phyloP scores from a whole-genome alignment of 2,797 vertebrate species.

The Lerista edwardsae region DNA sequence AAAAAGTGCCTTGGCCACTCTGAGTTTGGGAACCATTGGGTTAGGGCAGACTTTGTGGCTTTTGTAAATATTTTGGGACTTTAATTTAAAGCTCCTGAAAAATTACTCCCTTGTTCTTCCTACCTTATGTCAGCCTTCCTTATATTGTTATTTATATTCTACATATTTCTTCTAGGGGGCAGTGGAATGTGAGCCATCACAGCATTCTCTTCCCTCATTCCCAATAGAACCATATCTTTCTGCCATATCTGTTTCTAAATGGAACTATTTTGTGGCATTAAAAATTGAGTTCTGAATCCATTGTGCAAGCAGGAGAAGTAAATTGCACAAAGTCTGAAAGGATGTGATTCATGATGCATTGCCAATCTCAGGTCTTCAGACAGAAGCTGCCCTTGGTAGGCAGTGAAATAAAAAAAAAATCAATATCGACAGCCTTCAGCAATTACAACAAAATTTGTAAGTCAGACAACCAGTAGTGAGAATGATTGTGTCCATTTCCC shows the following conservation, averaged over 20 bases:
- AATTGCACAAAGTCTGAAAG: not conserved
- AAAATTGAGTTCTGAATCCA: not conserved
- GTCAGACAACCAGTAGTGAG: not conserved
- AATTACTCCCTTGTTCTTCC: not conserved
- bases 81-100: not conserved
- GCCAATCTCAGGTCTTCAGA: not conserved
- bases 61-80: not conserved
- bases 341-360: not conserved
- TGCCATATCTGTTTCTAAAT: not conserved
- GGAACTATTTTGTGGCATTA: not conserved
- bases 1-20: too few relatives aligned
- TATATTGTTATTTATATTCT: not conserved
- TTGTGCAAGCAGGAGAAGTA: not conserved
- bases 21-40: too few relatives aligned
- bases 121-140: too few relatives aligned
- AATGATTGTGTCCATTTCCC: not conserved
- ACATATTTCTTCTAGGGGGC: not conserved
- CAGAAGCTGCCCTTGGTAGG: not conserved
- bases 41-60: too few relatives aligned
- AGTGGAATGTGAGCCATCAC: not conserved
- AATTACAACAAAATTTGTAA: not conserved
- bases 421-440: not conserved
- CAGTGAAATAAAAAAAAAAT: not conserved
- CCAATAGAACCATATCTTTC: not conserved
- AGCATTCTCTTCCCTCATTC: not conserved